A percentile compares a stretch with the other conserved stretches of the same genome.
These are phyloP conservation scores for Gasterosteus aculeatus DNA, from an alignment of 2,113 vertebrate genomes.

Conservation along the genomic window DNA sequence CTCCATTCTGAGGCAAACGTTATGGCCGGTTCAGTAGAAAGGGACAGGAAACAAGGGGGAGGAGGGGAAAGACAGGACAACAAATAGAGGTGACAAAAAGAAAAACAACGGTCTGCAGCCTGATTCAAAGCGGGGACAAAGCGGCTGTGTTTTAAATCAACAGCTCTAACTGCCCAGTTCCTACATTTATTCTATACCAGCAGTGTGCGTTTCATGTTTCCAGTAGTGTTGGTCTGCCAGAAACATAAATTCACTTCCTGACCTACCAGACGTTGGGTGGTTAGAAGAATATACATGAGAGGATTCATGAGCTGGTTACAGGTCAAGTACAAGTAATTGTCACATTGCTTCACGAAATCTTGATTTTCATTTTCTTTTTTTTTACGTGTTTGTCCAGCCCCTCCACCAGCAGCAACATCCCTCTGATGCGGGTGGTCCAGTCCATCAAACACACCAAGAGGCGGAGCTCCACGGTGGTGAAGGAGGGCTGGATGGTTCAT, in stretches of 20 bases:
- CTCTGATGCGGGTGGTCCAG: conserved; percentile 98
- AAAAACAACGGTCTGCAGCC: not conserved
- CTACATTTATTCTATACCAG: conserved; percentile 33
- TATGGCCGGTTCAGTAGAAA: not conserved
- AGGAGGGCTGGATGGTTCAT: conserved; percentile 99
- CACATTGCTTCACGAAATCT: conserved; percentile 4
- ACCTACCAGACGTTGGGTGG: conserved; percentile 8
- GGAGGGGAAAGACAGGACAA: not conserved
- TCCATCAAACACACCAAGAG: conserved; percentile 98
- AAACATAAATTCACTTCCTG: conserved; percentile 38
- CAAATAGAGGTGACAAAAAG: not conserved
- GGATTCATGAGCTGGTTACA: not conserved
- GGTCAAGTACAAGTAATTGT: not conserved
- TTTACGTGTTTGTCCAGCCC: conserved; percentile 80
- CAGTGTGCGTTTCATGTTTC: conserved; percentile 37
- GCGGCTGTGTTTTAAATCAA: conserved; percentile 24
- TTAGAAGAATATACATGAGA: conserved; percentile 25
- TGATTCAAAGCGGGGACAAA: conserved; percentile 28
- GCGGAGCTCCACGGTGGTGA: conserved; percentile 97
- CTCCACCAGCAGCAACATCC: conserved; percentile 98
- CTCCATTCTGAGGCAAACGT: not conserved
- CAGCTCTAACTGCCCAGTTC: conserved; percentile 25
- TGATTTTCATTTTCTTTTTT: not conserved
- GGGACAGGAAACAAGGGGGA: not conserved
- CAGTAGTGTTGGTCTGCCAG: not conserved